Percentiles rank a stretch among this genome's conserved stretches.
These are phyloP conservation scores for Trichogramma dendrolimi DNA, from an alignment of 2,888 invertebrate species.

Conservation along the genomic window DNA sequence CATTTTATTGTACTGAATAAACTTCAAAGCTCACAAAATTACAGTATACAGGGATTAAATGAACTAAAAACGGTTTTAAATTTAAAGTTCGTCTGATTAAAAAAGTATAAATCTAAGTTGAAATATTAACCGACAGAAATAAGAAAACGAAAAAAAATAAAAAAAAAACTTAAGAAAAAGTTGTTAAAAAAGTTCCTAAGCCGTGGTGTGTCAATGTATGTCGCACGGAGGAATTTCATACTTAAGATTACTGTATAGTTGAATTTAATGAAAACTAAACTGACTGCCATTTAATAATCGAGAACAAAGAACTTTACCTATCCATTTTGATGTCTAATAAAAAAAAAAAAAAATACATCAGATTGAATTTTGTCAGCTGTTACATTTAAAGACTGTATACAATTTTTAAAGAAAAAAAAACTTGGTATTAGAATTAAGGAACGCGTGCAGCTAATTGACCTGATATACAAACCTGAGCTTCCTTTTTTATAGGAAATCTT, in stretches of 20 bases:
- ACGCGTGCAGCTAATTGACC: slow-evolving; percentile 20
- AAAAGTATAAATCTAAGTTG: slow-evolving; percentile 8
- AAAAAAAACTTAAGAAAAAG: not conserved
- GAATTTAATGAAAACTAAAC: slow-evolving; percentile 13
- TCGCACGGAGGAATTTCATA: slow-evolving; percentile 25
- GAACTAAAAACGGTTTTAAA: slow-evolving; percentile 20
- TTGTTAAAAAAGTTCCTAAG: slow-evolving; percentile 24
- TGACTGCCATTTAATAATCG: slow-evolving; percentile 26
- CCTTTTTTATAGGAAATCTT: slow-evolving; percentile 3
- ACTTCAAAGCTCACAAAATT: slow-evolving; percentile 14
- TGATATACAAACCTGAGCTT: slow-evolving; percentile 19
- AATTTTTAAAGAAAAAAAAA: slow-evolving; percentile 10
- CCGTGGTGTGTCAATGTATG: slow-evolving; percentile 24
- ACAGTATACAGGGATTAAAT: slow-evolving; percentile 23
- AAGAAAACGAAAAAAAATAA: slow-evolving; percentile 1
- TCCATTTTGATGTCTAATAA: slow-evolving; percentile 14
- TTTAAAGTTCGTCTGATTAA: slow-evolving; percentile 23
- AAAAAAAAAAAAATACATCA: not conserved
- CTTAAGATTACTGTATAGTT: slow-evolving; percentile 5
- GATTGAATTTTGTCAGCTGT: too few relatives aligned
- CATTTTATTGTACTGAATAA: slow-evolving; percentile 10
- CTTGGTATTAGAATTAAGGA: slow-evolving; percentile 5
- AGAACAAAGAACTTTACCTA: slow-evolving; percentile 9
- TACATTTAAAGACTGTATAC: slow-evolving; percentile 10
- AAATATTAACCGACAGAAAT: not conserved